These are phyloP conservation scores for Hemiprocne comata DNA, from an alignment of 2,113 vertebrate species.

Conservation along the genomic window DNA sequence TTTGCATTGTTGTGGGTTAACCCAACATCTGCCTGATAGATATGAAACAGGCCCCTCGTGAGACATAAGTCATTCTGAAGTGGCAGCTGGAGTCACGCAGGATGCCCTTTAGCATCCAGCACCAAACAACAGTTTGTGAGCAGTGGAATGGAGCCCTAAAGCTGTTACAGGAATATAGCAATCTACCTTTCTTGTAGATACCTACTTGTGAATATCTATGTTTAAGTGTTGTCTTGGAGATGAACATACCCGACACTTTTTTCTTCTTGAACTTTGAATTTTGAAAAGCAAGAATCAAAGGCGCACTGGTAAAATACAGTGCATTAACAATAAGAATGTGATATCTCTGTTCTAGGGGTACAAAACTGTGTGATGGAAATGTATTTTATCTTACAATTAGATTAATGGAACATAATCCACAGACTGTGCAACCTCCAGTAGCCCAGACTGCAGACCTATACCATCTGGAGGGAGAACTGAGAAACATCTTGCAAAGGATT, in stretches of 20 bases:
- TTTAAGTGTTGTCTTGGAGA: not conserved
- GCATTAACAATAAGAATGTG: not conserved
- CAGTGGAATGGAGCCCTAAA: not conserved
- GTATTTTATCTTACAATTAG: not conserved
- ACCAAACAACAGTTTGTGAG: not conserved
- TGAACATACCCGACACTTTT: not conserved
- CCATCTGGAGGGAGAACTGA: not conserved
- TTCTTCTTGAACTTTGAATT: not conserved
- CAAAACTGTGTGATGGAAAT: not conserved
- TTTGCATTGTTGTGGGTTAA: not conserved
- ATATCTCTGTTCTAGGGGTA: not conserved
- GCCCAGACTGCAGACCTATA: not conserved
- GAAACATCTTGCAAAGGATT: not conserved
- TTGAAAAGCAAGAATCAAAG: not conserved
- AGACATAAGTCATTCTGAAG: not conserved
- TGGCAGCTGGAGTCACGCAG: not conserved
- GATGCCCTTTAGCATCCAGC: not conserved
- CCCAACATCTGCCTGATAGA: not conserved
- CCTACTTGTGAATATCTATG: not conserved
- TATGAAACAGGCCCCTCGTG: not conserved
- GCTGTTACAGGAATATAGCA: not conserved
- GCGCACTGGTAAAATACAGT: not conserved
- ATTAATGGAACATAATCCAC: not conserved
- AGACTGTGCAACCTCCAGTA: not conserved
- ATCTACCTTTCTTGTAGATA: not conserved